Evolutionary conservation across 2,797 vertebrate genomes (phyloP).

Genomic region (Coregonus suidteri): DNA sequence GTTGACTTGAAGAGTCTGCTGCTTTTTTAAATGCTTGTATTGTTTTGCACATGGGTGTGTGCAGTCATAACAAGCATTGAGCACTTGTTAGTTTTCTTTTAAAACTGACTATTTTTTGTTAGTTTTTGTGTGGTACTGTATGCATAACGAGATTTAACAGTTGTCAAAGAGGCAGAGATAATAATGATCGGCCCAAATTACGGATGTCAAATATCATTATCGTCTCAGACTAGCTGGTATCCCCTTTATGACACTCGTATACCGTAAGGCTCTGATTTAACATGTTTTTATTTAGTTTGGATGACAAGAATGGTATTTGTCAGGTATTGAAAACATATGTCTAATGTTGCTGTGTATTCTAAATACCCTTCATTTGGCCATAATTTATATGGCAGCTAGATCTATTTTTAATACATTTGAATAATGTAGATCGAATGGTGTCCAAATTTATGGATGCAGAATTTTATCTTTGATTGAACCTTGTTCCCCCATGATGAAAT

Average conservation of each 20-base stretch:
- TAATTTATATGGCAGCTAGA: neutral
- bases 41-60: conserved; percentile 7
- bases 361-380: neutral
- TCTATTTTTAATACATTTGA: neutral
- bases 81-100: conserved; percentile 21
- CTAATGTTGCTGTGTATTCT: neutral
- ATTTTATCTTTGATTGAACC: neutral
- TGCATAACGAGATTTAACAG: neutral
- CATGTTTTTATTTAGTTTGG: neutral
- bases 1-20: conserved; percentile 6
- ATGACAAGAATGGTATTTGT: neutral
- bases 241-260: neutral
- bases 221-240: neutral
- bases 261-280: neutral
- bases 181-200: neutral
- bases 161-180: neutral
- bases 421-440: neutral
- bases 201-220: neutral
- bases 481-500: no score
- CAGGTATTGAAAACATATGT: neutral
- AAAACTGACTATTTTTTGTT: neutral
- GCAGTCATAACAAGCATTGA: conserved; percentile 4
- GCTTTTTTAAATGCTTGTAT: conserved; percentile 1
- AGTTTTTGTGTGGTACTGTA: neutral
- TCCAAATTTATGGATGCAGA: neutral